phyloP scores from a whole-genome alignment of 2,888 invertebrate species.

The Orchesella flavescens region DNA sequence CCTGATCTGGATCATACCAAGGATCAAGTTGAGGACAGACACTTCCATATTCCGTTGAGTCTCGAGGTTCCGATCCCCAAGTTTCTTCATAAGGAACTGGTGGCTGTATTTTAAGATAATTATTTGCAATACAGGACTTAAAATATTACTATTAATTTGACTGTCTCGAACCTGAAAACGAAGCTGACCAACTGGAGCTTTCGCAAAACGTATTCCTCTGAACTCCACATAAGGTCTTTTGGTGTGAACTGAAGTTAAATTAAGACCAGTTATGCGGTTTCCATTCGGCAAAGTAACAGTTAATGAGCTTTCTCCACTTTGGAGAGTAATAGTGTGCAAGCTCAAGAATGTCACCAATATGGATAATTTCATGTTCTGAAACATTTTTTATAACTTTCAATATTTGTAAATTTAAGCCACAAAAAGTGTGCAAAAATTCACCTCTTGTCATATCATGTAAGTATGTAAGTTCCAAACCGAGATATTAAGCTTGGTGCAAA shows the following conservation, averaged over 20 bases:
- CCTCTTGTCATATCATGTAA: no score
- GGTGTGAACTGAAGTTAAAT: constrained; percentile 8
- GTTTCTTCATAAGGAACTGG: neutral
- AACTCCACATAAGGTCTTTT: constrained; percentile 48
- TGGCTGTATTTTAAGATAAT: constrained; percentile 17
- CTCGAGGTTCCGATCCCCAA: constrained; percentile 25
- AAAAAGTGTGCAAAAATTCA: neutral
- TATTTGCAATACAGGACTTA: neutral
- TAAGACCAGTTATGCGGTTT: constrained; percentile 40
- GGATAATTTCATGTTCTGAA: neutral
- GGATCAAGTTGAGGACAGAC: constrained; percentile 60
- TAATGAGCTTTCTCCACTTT: neutral
- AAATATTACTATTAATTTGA: neutral
- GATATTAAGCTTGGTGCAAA: no score
- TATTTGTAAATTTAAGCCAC: neutral
- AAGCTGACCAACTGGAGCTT: constrained; percentile 41
- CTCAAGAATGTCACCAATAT: neutral
- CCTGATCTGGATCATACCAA: constrained; percentile 45
- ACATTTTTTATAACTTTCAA: constrained; percentile 1
- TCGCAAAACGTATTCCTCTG: constrained; percentile 51
- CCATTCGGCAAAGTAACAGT: constrained; percentile 29
- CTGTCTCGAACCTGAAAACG: constrained; percentile 48
- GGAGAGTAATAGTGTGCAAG: neutral
- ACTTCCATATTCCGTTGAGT: constrained; percentile 58
- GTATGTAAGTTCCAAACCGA: no score